A percentile compares a stretch with the other conserved stretches of the same genome.
phyloP scores from a whole-genome alignment of 2,113 vertebrate species.

The Entomyzon cyanotis region DNA sequence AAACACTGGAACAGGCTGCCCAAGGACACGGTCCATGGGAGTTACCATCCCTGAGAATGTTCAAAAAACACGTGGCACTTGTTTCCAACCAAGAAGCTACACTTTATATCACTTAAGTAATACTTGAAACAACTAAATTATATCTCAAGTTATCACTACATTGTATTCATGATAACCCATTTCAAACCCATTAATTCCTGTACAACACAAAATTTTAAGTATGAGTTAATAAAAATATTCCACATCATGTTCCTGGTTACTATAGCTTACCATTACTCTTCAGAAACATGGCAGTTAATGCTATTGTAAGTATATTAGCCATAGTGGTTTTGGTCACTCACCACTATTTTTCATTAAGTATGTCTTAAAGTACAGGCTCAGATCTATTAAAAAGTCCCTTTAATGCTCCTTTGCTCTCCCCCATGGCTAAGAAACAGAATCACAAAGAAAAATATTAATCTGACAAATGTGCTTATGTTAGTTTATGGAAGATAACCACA shows the following conservation, averaged over 20 bases:
- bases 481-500: not conserved
- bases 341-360: not conserved
- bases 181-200: constrained; percentile 44
- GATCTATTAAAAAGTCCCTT: not conserved
- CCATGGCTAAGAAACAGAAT: not conserved
- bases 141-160: constrained; percentile 17
- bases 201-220: constrained; percentile 35
- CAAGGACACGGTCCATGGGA: not conserved
- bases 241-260: constrained; percentile 46
- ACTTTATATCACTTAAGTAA: constrained; percentile 2
- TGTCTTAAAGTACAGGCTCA: not conserved
- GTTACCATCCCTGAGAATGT: not conserved
- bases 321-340: constrained; percentile 21
- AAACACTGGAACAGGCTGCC: not conserved
- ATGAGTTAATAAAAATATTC: constrained; percentile 45
- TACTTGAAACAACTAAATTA: constrained; percentile 43
- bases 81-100: constrained; percentile 12
- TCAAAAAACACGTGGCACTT: not conserved
- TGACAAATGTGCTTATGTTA: not conserved
- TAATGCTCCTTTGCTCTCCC: not conserved
- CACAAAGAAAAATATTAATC: not conserved
- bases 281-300: constrained; percentile 16
- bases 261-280: constrained; percentile 31
- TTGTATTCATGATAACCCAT: constrained; percentile 4
- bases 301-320: constrained; percentile 26